These are phyloP conservation scores for Numenius arquata DNA, from an alignment of 2,113 vertebrate species.

Conservation along the genomic window DNA sequence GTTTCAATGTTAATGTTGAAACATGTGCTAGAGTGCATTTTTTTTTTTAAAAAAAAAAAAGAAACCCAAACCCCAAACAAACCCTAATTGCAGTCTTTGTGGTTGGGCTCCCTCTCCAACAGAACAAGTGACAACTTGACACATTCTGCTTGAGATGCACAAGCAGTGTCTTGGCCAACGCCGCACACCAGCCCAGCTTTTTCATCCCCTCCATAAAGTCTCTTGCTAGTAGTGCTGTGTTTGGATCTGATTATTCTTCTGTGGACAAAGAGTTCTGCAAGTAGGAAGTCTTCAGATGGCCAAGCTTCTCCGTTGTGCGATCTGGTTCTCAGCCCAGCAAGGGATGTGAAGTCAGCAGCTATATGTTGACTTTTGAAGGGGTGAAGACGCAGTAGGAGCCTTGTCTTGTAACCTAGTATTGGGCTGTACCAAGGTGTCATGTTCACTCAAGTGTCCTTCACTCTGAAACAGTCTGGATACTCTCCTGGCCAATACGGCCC, in stretches of 20 bases:
- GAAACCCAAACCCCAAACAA: neutral
- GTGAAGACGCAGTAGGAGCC: neutral
- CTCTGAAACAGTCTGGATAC: neutral
- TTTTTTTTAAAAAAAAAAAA: neutral
- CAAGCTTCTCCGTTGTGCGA: neutral
- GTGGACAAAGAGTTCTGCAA: neutral
- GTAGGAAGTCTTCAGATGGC: neutral
- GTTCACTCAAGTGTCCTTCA: neutral
- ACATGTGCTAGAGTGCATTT: neutral
- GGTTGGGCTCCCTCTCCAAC: slow-evolving; percentile 17
- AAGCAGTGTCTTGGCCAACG: neutral
- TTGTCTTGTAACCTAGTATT: neutral
- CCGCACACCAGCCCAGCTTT: neutral
- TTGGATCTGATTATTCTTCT: neutral
- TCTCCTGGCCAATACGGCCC: neutral
- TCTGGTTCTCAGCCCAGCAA: fast-evolving
- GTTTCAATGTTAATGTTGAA: slow-evolving; percentile 39
- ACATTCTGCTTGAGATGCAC: neutral
- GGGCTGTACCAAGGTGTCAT: neutral
- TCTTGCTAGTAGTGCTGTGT: neutral
- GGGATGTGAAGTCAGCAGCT: neutral
- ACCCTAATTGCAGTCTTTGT: slow-evolving; percentile 15
- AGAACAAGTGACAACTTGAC: slow-evolving; percentile 56
- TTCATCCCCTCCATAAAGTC: neutral
- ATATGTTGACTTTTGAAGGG: neutral